A percentile compares a stretch with the other conserved stretches of the same genome.
Conservation (phyloP, 2,888 invertebrate species). For the Reticulitermes lucifugus region DNA sequence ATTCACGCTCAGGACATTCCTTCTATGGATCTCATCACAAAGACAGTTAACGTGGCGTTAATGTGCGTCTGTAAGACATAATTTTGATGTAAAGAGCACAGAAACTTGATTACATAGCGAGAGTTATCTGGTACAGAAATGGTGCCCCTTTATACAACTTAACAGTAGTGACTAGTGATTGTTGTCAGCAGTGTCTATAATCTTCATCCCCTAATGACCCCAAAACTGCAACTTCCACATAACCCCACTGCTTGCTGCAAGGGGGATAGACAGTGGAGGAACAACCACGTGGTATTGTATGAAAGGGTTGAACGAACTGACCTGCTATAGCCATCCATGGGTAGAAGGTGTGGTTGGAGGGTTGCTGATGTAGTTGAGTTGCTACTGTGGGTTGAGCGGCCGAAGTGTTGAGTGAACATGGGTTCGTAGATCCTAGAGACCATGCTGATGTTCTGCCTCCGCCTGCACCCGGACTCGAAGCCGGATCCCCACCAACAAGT, state of each 20-base stretch:
- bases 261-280: neutral
- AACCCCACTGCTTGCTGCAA: constrained; percentile 11
- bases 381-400: constrained; percentile 78
- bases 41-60: too few species aligned
- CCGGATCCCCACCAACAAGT: constrained; percentile 79
- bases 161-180: neutral
- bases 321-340: constrained; percentile 99
- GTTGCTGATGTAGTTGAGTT: constrained; percentile 87
- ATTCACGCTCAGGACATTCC: too few species aligned
- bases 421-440: constrained; percentile 81
- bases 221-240: constrained; percentile 12
- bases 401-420: constrained; percentile 86
- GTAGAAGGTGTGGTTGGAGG: constrained; percentile 93
- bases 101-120: neutral
- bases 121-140: neutral
- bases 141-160: neutral
- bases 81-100: too few species aligned
- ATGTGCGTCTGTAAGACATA: too few species aligned
- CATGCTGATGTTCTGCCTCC: constrained; percentile 64
- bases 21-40: too few species aligned
- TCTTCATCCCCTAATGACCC: constrained; percentile 7
- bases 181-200: neutral
- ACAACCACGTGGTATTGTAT: neutral
- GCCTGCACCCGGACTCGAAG: constrained; percentile 76
- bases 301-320: constrained; percentile 67